phyloP scores from a whole-genome alignment of 1,140 invertebrate genomes.

The Penaeus indicus region DNA sequence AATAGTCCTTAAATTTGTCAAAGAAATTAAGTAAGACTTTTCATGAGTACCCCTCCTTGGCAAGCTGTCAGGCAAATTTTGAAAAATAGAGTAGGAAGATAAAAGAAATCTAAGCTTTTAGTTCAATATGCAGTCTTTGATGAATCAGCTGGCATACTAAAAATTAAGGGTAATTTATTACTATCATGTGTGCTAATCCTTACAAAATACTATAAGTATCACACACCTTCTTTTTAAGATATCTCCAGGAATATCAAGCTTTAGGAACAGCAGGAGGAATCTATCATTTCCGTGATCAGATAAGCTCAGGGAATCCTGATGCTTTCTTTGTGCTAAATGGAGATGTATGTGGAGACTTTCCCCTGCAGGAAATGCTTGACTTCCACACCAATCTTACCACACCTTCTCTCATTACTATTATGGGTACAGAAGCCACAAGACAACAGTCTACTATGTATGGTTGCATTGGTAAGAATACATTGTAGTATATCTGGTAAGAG shows the following conservation, averaged over 20 bases:
- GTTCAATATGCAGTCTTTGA: no score
- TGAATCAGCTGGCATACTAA: no score
- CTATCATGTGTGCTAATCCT: no score
- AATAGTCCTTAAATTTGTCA: no score
- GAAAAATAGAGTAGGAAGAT: no score
- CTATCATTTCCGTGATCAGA: constrained; percentile 97
- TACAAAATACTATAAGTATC: not conserved
- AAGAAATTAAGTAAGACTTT: no score
- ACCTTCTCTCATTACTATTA: constrained; percentile 76
- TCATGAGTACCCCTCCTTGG: no score
- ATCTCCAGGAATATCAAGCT: constrained; percentile 84
- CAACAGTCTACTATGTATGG: constrained; percentile 95
- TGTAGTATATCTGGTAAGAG: not conserved
- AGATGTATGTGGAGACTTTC: constrained; percentile 95
- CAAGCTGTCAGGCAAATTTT: no score
- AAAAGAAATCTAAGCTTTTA: no score
- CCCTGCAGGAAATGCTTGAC: constrained; percentile 85
- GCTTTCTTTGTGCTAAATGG: constrained; percentile 97
- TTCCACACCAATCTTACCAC: constrained; percentile 78
- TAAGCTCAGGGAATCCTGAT: constrained; percentile 88
- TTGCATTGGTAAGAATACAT: constrained; percentile 78
- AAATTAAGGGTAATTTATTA: no score
- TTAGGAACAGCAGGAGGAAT: constrained; percentile 97
- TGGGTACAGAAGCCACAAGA: constrained; percentile 90
- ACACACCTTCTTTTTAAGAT: constrained; percentile 48